phyloP scores from a whole-genome alignment of 1,140 invertebrate genomes.

The Nasonia giraulti region DNA sequence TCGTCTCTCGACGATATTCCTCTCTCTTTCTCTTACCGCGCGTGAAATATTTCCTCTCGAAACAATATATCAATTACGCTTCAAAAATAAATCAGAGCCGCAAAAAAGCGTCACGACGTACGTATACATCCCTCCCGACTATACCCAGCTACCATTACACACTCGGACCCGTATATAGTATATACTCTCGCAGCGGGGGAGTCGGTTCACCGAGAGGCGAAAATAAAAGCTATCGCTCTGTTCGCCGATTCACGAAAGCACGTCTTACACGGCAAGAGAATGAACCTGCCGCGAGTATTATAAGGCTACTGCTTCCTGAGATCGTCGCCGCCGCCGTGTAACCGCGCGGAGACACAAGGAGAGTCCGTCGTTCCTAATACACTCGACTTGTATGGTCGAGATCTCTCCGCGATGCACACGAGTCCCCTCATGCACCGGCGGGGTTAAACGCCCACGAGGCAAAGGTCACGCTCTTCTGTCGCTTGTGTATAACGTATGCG shows the following conservation, averaged over 20 bases:
- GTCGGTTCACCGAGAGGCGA: constrained; percentile 2
- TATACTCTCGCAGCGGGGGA: neutral
- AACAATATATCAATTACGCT: constrained; percentile 1
- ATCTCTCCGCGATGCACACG: neutral
- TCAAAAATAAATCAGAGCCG: neutral
- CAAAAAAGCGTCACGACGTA: neutral
- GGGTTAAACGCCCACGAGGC: constrained; percentile 46
- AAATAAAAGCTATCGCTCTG: constrained; percentile 4
- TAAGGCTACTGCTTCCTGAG: neutral
- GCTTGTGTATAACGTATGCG: neutral
- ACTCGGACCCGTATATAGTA: neutral
- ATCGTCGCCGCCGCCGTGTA: neutral
- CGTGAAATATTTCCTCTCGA: neutral
- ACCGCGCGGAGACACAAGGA: neutral
- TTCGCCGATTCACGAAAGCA: constrained; percentile 19
- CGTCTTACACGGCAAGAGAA: constrained; percentile 7
- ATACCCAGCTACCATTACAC: neutral
- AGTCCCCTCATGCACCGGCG: neutral
- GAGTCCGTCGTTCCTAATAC: neutral
- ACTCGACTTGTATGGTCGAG: constrained; percentile 17
- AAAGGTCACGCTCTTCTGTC: constrained; percentile 50
- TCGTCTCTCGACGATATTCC: too few relatives aligned
- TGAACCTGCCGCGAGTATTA: neutral
- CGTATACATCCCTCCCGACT: neutral
- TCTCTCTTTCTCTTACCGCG: too few relatives aligned